Conservation (phyloP, 2,888 invertebrate genomes). For the Drosophila picticornis region DNA sequence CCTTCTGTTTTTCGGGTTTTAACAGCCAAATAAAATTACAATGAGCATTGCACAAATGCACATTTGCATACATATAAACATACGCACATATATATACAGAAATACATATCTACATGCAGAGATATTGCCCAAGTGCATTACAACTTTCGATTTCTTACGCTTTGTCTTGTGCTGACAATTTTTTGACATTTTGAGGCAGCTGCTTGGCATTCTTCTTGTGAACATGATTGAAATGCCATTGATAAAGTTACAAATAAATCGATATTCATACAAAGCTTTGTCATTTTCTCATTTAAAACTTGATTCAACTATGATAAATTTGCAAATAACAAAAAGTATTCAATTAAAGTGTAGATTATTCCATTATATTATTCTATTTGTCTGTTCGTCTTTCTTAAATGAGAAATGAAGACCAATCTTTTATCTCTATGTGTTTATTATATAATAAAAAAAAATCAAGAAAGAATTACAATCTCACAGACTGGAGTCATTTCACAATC, state of each 20-base stretch:
- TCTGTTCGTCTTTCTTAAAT: not conserved
- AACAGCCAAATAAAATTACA: slow-evolving; percentile 47
- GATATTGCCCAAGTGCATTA: slow-evolving; percentile 11
- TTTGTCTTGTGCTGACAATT: slow-evolving; percentile 59
- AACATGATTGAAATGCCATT: slow-evolving; percentile 27
- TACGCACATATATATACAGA: not conserved
- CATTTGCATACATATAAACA: slow-evolving; percentile 6
- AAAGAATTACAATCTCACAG: fast-evolving
- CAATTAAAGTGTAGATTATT: not conserved
- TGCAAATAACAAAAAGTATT: not conserved
- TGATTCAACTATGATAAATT: not conserved
- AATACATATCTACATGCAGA: not conserved
- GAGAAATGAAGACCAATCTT: not conserved
- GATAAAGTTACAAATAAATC: slow-evolving; percentile 1
- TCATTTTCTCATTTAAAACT: not conserved
- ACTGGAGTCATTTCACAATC: not conserved
- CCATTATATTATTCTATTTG: not conserved
- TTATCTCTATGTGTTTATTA: not conserved
- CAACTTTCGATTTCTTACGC: slow-evolving; percentile 67
- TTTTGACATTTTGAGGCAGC: slow-evolving; percentile 59
- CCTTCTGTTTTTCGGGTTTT: slow-evolving; percentile 37
- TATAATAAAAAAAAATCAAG: not conserved
- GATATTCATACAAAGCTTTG: not conserved
- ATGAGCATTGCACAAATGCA: slow-evolving; percentile 44
- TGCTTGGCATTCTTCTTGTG: slow-evolving; percentile 31